Percentiles rank a stretch among this genome's conserved stretches.
Conservation (phyloP, 2,113 vertebrate species). For the Anarrhichthys ocellatus region DNA sequence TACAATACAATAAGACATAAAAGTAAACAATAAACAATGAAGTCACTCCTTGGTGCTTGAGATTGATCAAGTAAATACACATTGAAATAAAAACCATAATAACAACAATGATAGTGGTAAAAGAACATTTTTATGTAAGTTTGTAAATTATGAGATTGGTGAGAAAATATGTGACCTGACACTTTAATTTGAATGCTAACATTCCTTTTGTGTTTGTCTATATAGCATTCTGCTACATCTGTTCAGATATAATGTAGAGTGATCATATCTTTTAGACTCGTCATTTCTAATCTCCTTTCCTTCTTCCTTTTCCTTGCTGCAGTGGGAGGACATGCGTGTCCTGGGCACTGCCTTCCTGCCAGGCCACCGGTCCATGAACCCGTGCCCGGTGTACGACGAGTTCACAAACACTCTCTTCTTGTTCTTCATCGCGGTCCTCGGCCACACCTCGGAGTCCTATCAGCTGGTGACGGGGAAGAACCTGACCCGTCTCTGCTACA, state of each 20-base stretch:
- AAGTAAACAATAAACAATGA: background rate
- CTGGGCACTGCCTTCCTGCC: slow-evolving; percentile 85
- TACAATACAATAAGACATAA: background rate
- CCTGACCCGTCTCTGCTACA: slow-evolving; percentile 90
- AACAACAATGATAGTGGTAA: background rate
- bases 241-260: background rate
- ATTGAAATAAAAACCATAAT: background rate
- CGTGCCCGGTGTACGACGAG: slow-evolving; percentile 92
- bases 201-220: background rate
- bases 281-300: background rate
- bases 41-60: background rate
- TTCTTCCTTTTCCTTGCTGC: slow-evolving; percentile 9
- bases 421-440: slow-evolving; percentile 93
- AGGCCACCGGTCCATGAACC: slow-evolving; percentile 95
- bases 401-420: slow-evolving; percentile 85
- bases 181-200: background rate
- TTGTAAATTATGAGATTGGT: background rate
- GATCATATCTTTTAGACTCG: background rate
- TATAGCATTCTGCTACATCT: background rate
- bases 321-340: slow-evolving; percentile 92
- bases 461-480: slow-evolving; percentile 92
- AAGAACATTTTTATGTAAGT: background rate
- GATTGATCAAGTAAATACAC: background rate
- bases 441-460: slow-evolving; percentile 88
- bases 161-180: background rate